Base-by-base conservation (phyloP, 2,888 invertebrate species). In the Prosopocoilus inquinatus region DNA sequence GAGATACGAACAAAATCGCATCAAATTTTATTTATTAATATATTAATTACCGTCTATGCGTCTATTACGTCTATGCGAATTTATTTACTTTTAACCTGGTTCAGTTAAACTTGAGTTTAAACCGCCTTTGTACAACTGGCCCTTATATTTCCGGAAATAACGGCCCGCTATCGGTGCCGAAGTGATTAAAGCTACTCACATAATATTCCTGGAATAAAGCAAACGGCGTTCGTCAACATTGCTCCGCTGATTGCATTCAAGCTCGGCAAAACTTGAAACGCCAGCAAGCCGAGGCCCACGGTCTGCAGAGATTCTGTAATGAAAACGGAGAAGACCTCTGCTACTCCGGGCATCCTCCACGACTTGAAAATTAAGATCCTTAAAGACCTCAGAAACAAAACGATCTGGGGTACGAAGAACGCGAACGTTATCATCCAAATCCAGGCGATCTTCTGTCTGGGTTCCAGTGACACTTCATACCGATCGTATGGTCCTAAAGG, bases 151-250 rank as follows among this genome's bases (percentile, higher is more conserved):
- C 4, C 4, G 20, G 20, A 20, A 20, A 20, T 20, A 4, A 20
- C 2, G 2, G 4, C n/a, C n/a, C n/a, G n/a, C 20, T 20, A 4
- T 3, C 2, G 20, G 20, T 20, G 20, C 2, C 4, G 20, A 20
- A n/a, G 2, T 20, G 3, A 28, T 28, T 2, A 28, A 28, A 28
- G 1, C 7, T 74, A 75, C 70, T 82, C 80, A 84, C 89, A 87
- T 28, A 90, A 77, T 55, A 93, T 63, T 36, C 66, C 74, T 0
- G 96, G 96, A 8, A 94, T 75, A 64, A 94, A 81, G 70, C 91
- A 92, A 61, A 94, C 82, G 15, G 90, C 91, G 74, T 90, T 92
- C 69, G 91, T 90, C 50, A 95, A 77, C 86, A 93, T 90, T 1
- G 90, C 86, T 1, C 89, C 92, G 71, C 90, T 89, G 9, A 91